A percentile compares a stretch with the other conserved stretches of the same genome.
Conservation (phyloP, 2,113 vertebrate species). For the Mesitornis unicolor region DNA sequence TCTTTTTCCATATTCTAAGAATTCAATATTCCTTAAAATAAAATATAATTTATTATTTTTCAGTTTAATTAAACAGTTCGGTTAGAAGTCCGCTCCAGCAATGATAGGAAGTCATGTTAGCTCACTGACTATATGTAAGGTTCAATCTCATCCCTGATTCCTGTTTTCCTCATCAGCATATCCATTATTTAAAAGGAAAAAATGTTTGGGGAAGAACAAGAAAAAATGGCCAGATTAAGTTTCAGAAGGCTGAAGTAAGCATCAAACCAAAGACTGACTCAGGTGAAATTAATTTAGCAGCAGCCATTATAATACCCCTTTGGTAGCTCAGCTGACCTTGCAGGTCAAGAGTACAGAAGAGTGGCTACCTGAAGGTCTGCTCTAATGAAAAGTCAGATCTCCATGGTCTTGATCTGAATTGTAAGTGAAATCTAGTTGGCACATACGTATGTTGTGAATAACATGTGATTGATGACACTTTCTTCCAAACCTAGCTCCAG, state of each 20-base stretch:
- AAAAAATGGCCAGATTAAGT: not conserved
- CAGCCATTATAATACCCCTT: not conserved
- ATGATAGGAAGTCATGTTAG: fast-evolving
- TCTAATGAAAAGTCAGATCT: not conserved
- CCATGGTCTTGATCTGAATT: not conserved
- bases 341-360: not conserved
- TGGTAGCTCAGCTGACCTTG: not conserved
- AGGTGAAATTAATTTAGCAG: not conserved
- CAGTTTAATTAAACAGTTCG: not conserved
- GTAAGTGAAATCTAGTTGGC: not conserved
- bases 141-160: not conserved
- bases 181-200: not conserved
- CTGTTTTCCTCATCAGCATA: not conserved
- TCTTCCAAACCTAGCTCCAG: not conserved
- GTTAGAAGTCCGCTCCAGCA: not conserved
- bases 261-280: not conserved
- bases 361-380: not conserved
- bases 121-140: not conserved
- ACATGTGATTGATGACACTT: not conserved
- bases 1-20: not conserved
- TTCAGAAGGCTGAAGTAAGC: not conserved
- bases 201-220: not conserved
- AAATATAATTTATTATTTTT: not conserved
- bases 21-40: not conserved
- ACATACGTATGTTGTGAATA: not conserved